Conservation (phyloP, 1,140 invertebrate genomes). For the Agrypnia vestita region DNA sequence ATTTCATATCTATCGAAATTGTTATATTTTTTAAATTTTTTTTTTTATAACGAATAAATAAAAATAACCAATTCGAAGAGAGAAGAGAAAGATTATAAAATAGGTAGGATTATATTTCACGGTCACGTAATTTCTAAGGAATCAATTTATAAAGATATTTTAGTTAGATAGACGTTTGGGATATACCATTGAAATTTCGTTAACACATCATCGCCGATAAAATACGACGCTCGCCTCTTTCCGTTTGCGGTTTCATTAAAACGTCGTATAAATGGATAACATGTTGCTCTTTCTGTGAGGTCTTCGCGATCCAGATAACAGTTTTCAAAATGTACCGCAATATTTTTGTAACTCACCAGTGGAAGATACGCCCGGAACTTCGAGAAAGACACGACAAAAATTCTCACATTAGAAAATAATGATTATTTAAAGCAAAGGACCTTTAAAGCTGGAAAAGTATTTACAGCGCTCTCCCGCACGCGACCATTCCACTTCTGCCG, state of each 20-base stretch:
- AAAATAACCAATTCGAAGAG: no score
- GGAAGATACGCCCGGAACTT: background rate
- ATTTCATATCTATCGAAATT: no score
- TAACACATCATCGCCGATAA: background rate
- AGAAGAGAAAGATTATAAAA: no score
- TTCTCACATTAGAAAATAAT: conserved; percentile 5
- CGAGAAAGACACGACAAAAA: background rate
- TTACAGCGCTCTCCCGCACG: conserved; percentile 14
- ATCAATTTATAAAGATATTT: no score
- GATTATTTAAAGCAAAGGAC: background rate
- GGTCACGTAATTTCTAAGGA: no score
- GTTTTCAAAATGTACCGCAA: no score
- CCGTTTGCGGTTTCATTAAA: conserved; percentile 8
- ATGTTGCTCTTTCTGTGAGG: conserved; percentile 14
- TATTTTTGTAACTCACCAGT: no score
- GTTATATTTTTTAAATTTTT: no score
- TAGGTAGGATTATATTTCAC: no score
- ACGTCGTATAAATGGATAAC: conserved; percentile 15
- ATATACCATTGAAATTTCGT: no score
- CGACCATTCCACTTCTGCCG: conserved; percentile 23
- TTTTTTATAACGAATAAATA: no score
- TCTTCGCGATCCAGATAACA: background rate
- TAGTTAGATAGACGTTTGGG: no score
- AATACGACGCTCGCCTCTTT: conserved; percentile 12
- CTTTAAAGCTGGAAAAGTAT: background rate